phyloP scores from a whole-genome alignment of 2,113 vertebrate genomes.

The Macrotus californicus region DNA sequence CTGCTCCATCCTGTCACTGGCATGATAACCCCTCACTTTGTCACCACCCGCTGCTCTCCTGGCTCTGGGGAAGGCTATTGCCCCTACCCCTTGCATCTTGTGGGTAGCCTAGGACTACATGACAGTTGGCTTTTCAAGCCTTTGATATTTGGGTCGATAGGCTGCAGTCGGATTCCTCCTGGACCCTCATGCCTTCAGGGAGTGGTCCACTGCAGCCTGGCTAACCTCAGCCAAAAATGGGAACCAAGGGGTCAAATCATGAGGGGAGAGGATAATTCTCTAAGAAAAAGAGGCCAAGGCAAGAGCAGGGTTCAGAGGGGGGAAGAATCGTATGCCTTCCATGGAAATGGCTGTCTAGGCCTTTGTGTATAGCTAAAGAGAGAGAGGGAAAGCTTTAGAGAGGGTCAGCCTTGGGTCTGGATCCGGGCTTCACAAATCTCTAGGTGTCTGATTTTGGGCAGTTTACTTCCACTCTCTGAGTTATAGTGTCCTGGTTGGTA shows the following conservation, averaged over 20 bases:
- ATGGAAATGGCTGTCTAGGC: background rate
- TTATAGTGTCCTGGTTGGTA: background rate
- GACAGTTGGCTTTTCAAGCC: background rate
- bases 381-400: background rate
- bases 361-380: background rate
- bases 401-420: background rate
- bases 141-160: background rate
- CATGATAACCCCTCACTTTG: background rate
- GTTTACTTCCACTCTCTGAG: background rate
- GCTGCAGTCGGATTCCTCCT: background rate
- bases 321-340: background rate
- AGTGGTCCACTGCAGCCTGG: background rate
- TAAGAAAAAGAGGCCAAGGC: background rate
- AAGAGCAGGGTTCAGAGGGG: too few species aligned
- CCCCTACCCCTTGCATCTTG: background rate
- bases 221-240: background rate
- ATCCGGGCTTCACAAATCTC: background rate
- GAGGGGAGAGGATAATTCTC: background rate
- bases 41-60: background rate
- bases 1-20: background rate
- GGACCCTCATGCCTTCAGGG: background rate
- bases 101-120: background rate
- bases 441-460: background rate
- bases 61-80: too few species aligned
- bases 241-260: background rate